Percentiles rank a stretch among this genome's conserved stretches.
Evolutionary conservation across 2,888 invertebrate species (phyloP).

Genomic region (Muscina levida): DNA sequence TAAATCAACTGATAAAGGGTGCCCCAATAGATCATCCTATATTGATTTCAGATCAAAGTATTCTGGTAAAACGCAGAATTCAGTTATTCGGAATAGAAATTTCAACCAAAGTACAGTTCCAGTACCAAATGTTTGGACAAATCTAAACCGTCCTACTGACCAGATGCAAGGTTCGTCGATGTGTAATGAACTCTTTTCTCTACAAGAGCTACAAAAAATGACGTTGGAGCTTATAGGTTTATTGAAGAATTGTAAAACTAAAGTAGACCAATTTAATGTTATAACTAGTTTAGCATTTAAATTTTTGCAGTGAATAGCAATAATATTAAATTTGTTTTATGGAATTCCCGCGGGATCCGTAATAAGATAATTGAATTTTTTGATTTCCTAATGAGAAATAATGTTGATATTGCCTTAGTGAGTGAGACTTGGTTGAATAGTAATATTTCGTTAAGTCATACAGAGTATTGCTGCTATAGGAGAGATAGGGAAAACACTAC

Average conservation of each 20-base stretch:
- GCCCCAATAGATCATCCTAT: conserved; percentile 13
- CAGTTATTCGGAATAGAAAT: background rate
- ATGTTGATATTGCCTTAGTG: too few relatives aligned
- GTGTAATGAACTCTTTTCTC: conserved; percentile 8
- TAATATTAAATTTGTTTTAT: background rate
- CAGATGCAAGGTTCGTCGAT: background rate
- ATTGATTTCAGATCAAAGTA: background rate
- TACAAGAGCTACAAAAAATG: background rate
- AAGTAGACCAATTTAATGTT: conserved; percentile 24
- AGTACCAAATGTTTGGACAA: conserved; percentile 5
- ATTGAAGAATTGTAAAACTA: conserved; percentile 1
- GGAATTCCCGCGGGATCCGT: conserved; percentile 11
- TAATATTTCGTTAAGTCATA: too few relatives aligned
- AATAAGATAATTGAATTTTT: conserved; percentile 10
- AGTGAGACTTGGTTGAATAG: too few relatives aligned
- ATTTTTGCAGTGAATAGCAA: background rate
- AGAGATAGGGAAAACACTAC: too few relatives aligned
- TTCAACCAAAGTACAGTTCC: background rate
- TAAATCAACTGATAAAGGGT: conserved; percentile 7
- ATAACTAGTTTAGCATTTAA: conserved; percentile 10
- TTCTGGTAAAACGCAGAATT: too few relatives aligned
- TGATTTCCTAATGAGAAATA: background rate
- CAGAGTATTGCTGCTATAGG: too few relatives aligned
- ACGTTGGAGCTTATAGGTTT: background rate
- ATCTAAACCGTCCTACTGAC: background rate